Conservation (phyloP, 1,140 invertebrate species). For the Tribolium madens region DNA sequence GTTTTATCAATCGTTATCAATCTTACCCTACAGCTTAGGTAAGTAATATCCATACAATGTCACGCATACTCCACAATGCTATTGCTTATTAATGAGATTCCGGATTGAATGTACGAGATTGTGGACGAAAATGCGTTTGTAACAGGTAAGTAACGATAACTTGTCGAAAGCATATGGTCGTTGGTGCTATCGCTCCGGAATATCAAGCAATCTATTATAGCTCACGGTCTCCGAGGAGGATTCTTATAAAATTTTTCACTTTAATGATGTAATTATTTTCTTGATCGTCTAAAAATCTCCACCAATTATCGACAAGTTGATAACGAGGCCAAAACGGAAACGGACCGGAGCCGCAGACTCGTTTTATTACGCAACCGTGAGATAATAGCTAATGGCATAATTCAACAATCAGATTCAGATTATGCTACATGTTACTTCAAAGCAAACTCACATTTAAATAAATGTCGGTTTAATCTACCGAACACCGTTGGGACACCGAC, state of each 20-base stretch:
- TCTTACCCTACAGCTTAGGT: constrained; percentile 51
- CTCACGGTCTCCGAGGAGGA: constrained; percentile 1
- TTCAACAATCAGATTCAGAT: constrained; percentile 50
- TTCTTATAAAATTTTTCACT: constrained; percentile 25
- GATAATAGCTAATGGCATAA: constrained; percentile 49
- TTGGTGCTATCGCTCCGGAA: constrained; percentile 36
- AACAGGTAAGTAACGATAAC: constrained; percentile 52
- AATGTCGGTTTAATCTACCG: constrained; percentile 44
- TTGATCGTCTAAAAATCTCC: constrained; percentile 14
- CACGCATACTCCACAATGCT: constrained; percentile 58
- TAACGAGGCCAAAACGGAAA: constrained; percentile 18
- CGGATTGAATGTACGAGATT: constrained; percentile 49
- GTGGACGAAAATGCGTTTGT: constrained; percentile 51
- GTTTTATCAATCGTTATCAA: constrained; percentile 59
- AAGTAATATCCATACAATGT: constrained; percentile 62
- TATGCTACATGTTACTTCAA: constrained; percentile 48
- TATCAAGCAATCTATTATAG: constrained; percentile 20
- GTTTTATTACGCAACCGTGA: constrained; percentile 45
- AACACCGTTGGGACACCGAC: constrained; percentile 36
- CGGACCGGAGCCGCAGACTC: constrained; percentile 30
- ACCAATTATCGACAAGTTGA: constrained; percentile 20
- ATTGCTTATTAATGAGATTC: constrained; percentile 60
- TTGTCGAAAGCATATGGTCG: constrained; percentile 48
- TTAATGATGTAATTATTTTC: constrained; percentile 32
- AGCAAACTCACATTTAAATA: constrained; percentile 49